Percentiles rank a stretch among this genome's conserved stretches.
Conservation (phyloP, 2,888 invertebrate genomes). For the Drosophila macrothrix region DNA sequence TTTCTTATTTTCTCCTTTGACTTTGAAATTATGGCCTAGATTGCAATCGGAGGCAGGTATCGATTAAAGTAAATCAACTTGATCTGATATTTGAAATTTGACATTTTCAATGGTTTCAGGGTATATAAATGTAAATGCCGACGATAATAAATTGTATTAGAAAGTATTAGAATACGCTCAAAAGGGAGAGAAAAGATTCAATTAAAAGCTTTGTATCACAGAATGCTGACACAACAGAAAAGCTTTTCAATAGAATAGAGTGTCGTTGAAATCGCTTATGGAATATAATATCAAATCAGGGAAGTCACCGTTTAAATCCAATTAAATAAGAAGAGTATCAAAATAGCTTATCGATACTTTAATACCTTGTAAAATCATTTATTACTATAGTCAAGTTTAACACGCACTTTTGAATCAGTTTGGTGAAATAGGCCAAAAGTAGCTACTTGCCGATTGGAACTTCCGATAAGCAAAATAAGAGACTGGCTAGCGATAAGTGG, state of each 20-base stretch:
- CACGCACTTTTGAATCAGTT: neutral
- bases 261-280: neutral
- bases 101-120: neutral
- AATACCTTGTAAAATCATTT: neutral
- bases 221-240: neutral
- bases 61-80: neutral
- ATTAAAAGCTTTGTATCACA: neutral
- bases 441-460: neutral
- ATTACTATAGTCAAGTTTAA: neutral
- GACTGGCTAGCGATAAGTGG: neutral
- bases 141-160: neutral
- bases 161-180: no score
- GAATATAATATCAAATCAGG: neutral
- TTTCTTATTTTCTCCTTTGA: no score
- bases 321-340: neutral
- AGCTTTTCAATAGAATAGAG: neutral
- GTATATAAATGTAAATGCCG: neutral
- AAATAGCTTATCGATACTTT: neutral
- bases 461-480: slow-evolving; percentile 6
- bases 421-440: no score
- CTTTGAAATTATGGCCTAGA: neutral
- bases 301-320: neutral
- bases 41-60: neutral
- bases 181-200: neutral
- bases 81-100: neutral